Evolutionary conservation across 2,113 vertebrate species (phyloP), one percentile per base, ranked within the genome.

Genomic region (Pterocles orientalis): DNA sequence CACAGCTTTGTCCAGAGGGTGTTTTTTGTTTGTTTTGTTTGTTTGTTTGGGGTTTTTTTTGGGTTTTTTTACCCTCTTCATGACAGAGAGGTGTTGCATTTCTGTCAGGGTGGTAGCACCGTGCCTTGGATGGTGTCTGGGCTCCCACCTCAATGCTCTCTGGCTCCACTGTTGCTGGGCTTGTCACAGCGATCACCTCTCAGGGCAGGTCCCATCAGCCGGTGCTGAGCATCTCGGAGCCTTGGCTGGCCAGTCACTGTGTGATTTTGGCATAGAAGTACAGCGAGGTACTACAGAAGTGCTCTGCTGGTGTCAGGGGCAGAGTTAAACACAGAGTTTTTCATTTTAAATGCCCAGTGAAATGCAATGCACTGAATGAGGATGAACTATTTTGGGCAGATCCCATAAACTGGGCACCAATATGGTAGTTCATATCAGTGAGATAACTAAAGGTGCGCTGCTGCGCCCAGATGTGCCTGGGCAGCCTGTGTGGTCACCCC

Each of bases 1-100:
- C 90, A 64, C 79, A 34, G 48, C 62, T 94, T 95, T 92, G 70
- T 73, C 77, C 87, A 57, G 60, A 88, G 80, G 75, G 43, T 69
- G 58, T 21, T 77, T 56, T 41, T 56, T 28, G 9, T 29, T 54
- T 31, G 26, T 25, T 26, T 53, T 53, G 25, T n/a, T n/a, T 58
- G 10, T 33, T 33, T 66, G 36, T 28, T 34, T 11, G 39, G 39
- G 10, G 24, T 17, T 7, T 50, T 18, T 7, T 11, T 18, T 5
- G 18, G 28, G 54, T 48, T 0, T 19, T 12, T 18, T 53, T 28
- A 7, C 25, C 70, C 60, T 72, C 31, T 60, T 87, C 31, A 54
- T 70, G 56, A 51, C 84, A 39, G 29, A 94, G 88, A 87, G 39
- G 93, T 85, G 69, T 23, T 34, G 31, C 14, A 1, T 90, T 77